These are phyloP conservation scores for Pelochelys cantorii DNA, from an alignment of 2,797 vertebrate species.

Conservation along the genomic window DNA sequence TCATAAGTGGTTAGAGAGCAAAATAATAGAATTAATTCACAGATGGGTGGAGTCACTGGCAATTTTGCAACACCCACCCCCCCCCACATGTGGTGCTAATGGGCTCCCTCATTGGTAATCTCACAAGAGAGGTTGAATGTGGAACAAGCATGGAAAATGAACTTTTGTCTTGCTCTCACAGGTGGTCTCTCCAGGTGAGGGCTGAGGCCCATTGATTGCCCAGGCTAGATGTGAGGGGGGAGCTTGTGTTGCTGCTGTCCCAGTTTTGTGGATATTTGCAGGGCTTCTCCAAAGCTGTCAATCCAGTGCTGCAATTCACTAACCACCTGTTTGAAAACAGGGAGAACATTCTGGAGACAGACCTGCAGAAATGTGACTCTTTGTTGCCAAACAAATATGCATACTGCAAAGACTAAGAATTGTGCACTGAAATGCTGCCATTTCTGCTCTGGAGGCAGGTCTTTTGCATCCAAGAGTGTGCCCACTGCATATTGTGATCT, in stretches of 20 bases:
- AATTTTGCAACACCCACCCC: neutral
- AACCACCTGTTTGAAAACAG: neutral
- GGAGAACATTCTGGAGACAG: constrained; percentile 35
- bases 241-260: neutral
- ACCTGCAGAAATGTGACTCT: constrained; percentile 16
- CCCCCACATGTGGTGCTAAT: constrained; percentile 27
- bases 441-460: constrained; percentile 57
- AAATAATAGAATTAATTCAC: constrained; percentile 28
- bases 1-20: constrained; percentile 7
- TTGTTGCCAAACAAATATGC: constrained; percentile 41
- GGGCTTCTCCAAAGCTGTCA: constrained; percentile 12
- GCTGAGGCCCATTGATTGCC: neutral
- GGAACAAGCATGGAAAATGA: constrained; percentile 7
- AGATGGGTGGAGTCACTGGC: neutral
- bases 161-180: neutral
- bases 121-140: accelerated
- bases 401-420: constrained; percentile 54
- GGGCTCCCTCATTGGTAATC: constrained; percentile 38
- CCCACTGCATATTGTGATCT: constrained; percentile 34
- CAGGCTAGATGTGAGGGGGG: neutral
- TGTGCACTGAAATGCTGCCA: constrained; percentile 51
- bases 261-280: neutral
- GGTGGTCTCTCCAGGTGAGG: neutral
- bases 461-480: constrained; percentile 62
- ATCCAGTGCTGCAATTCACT: constrained; percentile 26